Evolutionary conservation across 2,888 invertebrate genomes (phyloP), one percentile per base, ranked within the genome.

Genomic region (Drosophila paracracens): DNA sequence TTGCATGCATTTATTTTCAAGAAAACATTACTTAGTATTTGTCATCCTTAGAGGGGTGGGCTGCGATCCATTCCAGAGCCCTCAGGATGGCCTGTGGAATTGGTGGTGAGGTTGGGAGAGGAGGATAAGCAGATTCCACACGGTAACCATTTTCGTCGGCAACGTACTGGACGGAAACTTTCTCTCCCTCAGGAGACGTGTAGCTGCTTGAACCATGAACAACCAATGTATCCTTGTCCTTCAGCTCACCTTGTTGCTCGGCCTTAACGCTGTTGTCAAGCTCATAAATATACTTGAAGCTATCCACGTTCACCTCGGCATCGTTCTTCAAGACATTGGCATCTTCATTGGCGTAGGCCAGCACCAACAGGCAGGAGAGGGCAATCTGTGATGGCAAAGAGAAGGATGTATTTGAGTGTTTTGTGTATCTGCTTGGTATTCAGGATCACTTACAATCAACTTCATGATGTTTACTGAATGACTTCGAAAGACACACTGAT

Each of bases 41-140:
- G 4, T 4, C 10, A 8, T 60, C 2, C 7, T 33, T 6, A 13
- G 40, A 0, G 11, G 91, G 82, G 48, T 91, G 88, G 8, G 64
- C 48, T n/a, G n/a, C n/a, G n/a, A n/a, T n/a, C n/a, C n/a, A n/a
- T n/a, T n/a, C n/a, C n/a, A n/a, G n/a, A n/a, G n/a, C n/a, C n/a
- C n/a, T n/a, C n/a, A n/a, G n/a, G n/a, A n/a, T n/a, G n/a, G n/a
- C n/a, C n/a, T n/a, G n/a, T n/a, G 91, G 91, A 29, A 80, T 85
- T 89, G 91, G 92, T 18, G 74, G 92, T 16, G 91, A 50, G 13
- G 92, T 91, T 29, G 91, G 91, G 61, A 91, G 83, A 50, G 86
- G 67, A 6, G 91, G 91, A 53, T 83, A 73, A 66, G 91, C 84
- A 6, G 59, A 4, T 6, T 78, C 0, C 10, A 88, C 82, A 10